Base-by-base conservation (phyloP, 2,888 invertebrate species). In the Neoaliturus tenellus region DNA sequence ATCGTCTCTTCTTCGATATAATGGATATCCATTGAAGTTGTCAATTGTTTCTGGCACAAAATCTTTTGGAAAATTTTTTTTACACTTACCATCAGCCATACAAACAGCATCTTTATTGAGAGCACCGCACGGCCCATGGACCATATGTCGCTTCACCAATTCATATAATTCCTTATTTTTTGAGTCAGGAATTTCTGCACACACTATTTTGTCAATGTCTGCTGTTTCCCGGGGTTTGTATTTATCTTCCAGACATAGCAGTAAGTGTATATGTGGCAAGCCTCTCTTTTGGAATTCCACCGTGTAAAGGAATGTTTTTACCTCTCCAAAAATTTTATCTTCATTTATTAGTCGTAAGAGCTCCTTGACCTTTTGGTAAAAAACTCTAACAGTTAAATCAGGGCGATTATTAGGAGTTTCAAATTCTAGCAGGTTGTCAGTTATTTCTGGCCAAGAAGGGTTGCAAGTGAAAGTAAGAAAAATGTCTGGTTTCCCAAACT, bases 11-110 rank as follows among this genome's bases (percentile, higher is more conserved):
- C 62, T 58, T 17, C 62, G 23, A 62, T 81, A 62, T 39, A 62
- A n/a, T 17, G 35, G 80, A 58, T 62, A 81, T 62, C 35, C 81
- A 39, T 35, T 62, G n/a, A 62, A 1, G 23, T 81, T 81, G 31
- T 62, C 62, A 12, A 33, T 41, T 39, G 81, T 81, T 62, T 81
- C 39, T 58, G 31, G 20, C 31, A 35, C 39, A 35, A 81, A 81
- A 4, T 67, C 0, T 81, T 35, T 81, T 33, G 90, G 90, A 85
- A 88, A 91, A 6, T 86, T 86, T 86, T 91, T 91, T 0, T 88
- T 86, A 87, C 91, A 91, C 78, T 86, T 87, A 1, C 89, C 89
- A 78, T 89, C 86, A n/a, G 85, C 84, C 90, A 90, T 91, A 87
- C 91, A 91, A 1, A 89, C 89, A 31, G 89, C 88, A 25, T 86